Evolutionary conservation across 2,113 vertebrate genomes (phyloP).

Genomic region (Myiopsitta monachus): DNA sequence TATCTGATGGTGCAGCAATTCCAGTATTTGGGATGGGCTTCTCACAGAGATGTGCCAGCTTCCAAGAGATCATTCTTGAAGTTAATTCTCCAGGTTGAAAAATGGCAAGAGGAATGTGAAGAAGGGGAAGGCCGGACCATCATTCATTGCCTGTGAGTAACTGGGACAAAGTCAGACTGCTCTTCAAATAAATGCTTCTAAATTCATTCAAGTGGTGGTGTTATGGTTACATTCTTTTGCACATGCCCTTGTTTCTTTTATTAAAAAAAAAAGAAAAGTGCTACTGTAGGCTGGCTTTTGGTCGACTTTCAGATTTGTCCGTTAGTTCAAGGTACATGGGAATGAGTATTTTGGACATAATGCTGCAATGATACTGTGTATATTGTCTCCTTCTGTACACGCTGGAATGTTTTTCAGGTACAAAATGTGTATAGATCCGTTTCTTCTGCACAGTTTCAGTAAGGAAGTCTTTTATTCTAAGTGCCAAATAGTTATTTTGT

Average conservation of each 20-base stretch:
- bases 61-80: conserved; percentile 98
- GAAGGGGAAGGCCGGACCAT: conserved; percentile 96
- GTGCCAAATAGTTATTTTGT: background rate
- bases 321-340: background rate
- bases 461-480: background rate
- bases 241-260: background rate
- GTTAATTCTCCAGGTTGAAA: conserved; percentile 96
- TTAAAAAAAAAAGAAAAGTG: background rate
- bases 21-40: conserved; percentile 96
- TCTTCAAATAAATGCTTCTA: background rate
- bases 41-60: conserved; percentile 92
- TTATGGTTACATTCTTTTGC: background rate
- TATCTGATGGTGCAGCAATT: conserved; percentile 99
- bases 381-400: background rate
- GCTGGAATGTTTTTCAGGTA: background rate
- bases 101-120: conserved; percentile 98
- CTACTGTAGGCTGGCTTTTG: background rate
- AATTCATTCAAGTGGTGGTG: background rate
- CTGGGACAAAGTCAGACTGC: background rate
- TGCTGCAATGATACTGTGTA: background rate
- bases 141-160: conserved; percentile 95
- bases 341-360: background rate
- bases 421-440: background rate
- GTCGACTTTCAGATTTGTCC: background rate
- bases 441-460: background rate